Conservation (phyloP, 2,797 vertebrate species). For the Clarias laeviceps region DNA sequence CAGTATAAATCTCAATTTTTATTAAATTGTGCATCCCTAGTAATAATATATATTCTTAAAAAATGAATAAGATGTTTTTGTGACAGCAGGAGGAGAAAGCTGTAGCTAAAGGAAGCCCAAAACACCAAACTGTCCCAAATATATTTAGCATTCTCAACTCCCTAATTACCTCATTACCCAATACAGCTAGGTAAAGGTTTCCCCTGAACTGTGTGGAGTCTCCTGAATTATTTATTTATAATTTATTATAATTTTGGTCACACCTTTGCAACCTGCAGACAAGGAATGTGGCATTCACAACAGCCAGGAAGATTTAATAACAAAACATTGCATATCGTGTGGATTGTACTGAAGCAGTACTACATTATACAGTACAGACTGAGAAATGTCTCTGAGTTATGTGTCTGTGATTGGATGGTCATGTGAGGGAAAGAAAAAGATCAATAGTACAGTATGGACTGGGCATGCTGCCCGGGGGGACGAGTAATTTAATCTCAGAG, state of each 20-base stretch:
- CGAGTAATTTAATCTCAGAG: slow-evolving; percentile 56
- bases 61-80: too few relatives aligned
- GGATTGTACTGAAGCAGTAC: not conserved
- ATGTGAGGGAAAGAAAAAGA: not conserved
- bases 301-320: not conserved
- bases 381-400: not conserved
- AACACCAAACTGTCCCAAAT: not conserved
- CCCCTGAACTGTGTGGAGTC: not conserved
- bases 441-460: slow-evolving; percentile 51
- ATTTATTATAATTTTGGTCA: not conserved
- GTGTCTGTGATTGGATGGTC: slow-evolving; percentile 14
- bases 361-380: not conserved
- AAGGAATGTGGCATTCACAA: not conserved
- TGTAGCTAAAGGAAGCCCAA: not conserved
- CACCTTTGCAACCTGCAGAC: not conserved
- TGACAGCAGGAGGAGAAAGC: not conserved
- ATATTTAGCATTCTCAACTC: not conserved
- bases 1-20: too few relatives aligned
- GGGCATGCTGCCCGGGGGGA: slow-evolving; percentile 33
- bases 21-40: too few relatives aligned
- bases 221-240: too few relatives aligned
- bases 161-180: not conserved
- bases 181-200: not conserved
- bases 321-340: not conserved
- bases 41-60: too few relatives aligned